These are phyloP conservation scores for Drosophila sordidapex DNA, from an alignment of 2,888 invertebrate species.

Conservation along the genomic window DNA sequence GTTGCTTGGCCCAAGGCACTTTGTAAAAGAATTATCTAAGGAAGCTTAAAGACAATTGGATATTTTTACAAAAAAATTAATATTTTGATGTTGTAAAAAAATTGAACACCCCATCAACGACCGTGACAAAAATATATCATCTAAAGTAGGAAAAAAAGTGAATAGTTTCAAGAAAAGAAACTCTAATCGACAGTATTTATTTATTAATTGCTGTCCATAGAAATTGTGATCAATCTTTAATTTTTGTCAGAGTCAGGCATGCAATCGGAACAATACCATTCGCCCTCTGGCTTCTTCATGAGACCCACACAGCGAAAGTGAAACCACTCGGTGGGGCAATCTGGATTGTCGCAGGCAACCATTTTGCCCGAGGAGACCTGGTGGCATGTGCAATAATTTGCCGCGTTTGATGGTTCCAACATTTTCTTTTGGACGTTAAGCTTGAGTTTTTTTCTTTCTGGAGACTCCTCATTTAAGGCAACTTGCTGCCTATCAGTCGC, in stretches of 20 bases:
- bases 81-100: too few species aligned
- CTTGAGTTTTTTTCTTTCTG: too few species aligned
- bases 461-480: too few species aligned
- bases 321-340: conserved; percentile 95
- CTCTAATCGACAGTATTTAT: neutral
- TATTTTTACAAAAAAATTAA: neutral
- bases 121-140: neutral
- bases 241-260: conserved; percentile 91
- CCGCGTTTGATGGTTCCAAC: conserved; percentile 92
- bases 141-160: neutral
- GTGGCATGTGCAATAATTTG: conserved; percentile 98
- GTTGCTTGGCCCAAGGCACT: neutral
- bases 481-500: too few species aligned
- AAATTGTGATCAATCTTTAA: conserved; percentile 49
- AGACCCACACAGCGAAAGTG: conserved; percentile 96
- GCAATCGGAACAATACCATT: conserved; percentile 98
- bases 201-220: too few species aligned
- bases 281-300: conserved; percentile 94
- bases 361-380: conserved; percentile 98
- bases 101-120: too few species aligned
- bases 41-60: neutral
- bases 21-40: neutral
- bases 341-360: conserved; percentile 97
- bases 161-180: neutral
- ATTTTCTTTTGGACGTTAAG: too few species aligned